phyloP scores from a whole-genome alignment of 1,140 invertebrate species.

The Lutraria rhynchaena region DNA sequence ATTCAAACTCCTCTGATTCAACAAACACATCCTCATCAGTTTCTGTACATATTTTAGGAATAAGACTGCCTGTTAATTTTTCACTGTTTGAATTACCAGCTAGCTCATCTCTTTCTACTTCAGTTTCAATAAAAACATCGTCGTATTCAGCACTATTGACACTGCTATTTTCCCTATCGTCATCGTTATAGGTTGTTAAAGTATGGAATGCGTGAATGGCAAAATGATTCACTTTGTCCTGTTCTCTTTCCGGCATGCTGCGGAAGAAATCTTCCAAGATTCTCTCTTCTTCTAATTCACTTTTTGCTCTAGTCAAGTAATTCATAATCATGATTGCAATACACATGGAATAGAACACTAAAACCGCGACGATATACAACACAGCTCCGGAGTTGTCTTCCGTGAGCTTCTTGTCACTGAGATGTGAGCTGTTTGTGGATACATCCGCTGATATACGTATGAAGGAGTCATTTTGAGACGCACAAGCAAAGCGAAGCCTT shows the following conservation, averaged over 20 bases:
- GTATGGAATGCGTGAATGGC: slow-evolving; percentile 78
- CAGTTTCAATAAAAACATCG: not conserved
- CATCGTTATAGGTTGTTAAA: slow-evolving; percentile 60
- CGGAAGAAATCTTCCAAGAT: slow-evolving; percentile 77
- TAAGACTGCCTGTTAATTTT: no score
- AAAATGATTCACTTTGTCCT: slow-evolving; percentile 72
- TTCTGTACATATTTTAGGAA: no score
- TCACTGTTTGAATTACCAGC: no score
- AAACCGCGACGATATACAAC: slow-evolving; percentile 77
- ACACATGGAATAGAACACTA: slow-evolving; percentile 77
- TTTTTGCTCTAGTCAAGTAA: slow-evolving; percentile 75
- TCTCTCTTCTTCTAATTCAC: slow-evolving; percentile 77
- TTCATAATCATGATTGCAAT: slow-evolving; percentile 78
- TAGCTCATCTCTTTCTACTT: slow-evolving; percentile 20
- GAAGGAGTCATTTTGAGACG: no score
- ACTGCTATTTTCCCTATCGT: not conserved
- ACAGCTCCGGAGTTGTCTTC: slow-evolving; percentile 67
- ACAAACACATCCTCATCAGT: no score
- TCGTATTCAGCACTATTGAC: not conserved
- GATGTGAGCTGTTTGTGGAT: no score
- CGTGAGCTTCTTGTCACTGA: not conserved
- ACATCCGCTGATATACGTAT: no score
- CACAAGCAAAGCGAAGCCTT: no score
- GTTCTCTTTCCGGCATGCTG: slow-evolving; percentile 66
- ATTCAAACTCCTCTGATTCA: no score